phyloP scores from a whole-genome alignment of 2,113 vertebrate genomes.

The Cryptoleucopteryx plumbea region DNA sequence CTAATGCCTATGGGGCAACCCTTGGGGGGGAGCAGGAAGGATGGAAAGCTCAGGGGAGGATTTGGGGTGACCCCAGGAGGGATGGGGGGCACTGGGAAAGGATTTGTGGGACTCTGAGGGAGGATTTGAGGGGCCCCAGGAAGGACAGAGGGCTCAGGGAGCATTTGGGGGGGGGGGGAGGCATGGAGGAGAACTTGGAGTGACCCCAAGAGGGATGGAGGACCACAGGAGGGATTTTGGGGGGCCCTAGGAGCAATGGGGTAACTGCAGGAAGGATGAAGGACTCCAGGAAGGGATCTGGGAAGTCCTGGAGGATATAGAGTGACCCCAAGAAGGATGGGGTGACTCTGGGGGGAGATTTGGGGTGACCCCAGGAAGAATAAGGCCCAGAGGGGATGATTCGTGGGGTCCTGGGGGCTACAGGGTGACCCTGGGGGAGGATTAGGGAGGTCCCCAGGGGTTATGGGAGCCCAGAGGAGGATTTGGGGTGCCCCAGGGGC shows the following conservation, averaged over 20 bases:
- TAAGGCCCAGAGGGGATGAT: background rate
- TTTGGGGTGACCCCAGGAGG: background rate
- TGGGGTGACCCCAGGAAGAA: background rate
- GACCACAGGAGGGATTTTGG: background rate
- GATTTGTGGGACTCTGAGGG: no score
- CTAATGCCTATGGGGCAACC: background rate
- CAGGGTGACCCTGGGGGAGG: background rate
- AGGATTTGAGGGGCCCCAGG: background rate
- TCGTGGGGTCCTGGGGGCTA: no score
- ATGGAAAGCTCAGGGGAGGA: background rate
- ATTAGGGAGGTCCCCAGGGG: background rate
- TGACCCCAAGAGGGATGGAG: background rate
- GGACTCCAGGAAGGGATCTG: background rate
- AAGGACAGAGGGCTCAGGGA: background rate
- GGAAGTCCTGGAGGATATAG: background rate
- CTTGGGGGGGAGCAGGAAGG: background rate
- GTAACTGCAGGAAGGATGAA: background rate
- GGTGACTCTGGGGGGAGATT: background rate
- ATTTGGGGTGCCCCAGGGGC: background rate
- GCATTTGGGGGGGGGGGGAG: no score
- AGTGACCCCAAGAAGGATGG: background rate
- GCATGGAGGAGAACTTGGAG: no score
- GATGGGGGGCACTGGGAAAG: background rate
- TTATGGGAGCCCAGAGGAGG: background rate
- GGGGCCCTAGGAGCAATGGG: background rate